Conservation (phyloP, 2,888 invertebrate genomes). For the Chrysopilus asiliformis region DNA sequence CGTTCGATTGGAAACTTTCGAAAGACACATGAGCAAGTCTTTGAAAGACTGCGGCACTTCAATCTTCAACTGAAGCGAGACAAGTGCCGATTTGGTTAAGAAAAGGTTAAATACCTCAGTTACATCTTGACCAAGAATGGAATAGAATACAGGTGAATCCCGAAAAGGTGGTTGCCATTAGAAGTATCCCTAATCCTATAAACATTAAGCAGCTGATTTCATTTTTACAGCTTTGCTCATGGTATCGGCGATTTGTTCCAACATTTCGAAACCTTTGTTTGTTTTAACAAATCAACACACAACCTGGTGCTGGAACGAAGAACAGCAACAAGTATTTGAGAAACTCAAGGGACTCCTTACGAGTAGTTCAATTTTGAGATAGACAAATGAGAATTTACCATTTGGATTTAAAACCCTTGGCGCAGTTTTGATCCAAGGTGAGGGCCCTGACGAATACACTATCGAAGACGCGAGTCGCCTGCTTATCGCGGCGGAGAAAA, state of each 20-base stretch:
- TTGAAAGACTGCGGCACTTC: too few relatives aligned
- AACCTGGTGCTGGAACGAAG: constrained; percentile 19
- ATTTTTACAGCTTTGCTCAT: constrained; percentile 14
- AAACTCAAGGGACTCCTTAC: constrained; percentile 15
- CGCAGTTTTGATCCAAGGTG: constrained; percentile 16
- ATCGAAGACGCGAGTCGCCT: constrained; percentile 22
- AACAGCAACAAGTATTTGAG: constrained; percentile 15
- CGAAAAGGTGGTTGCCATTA: constrained; percentile 16
- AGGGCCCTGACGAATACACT: constrained; percentile 16
- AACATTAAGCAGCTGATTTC: constrained; percentile 15
- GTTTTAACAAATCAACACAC: constrained; percentile 19
- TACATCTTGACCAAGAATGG: too few relatives aligned
- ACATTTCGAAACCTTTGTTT: constrained; percentile 21
- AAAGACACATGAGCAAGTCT: too few relatives aligned
- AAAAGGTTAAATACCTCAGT: too few relatives aligned
- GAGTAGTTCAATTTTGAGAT: constrained; percentile 17
- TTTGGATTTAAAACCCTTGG: constrained; percentile 20
- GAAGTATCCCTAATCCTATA: constrained; percentile 11
- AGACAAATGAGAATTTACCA: constrained; percentile 17
- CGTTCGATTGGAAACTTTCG: too few relatives aligned
- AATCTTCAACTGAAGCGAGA: too few relatives aligned
- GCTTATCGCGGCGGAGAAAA: constrained; percentile 22
- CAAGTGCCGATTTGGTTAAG: too few relatives aligned
- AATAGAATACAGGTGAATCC: constrained; percentile 16
- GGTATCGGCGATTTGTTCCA: constrained; percentile 14